Conservation (phyloP, 2,797 vertebrate species). For the Microchirus variegatus region DNA sequence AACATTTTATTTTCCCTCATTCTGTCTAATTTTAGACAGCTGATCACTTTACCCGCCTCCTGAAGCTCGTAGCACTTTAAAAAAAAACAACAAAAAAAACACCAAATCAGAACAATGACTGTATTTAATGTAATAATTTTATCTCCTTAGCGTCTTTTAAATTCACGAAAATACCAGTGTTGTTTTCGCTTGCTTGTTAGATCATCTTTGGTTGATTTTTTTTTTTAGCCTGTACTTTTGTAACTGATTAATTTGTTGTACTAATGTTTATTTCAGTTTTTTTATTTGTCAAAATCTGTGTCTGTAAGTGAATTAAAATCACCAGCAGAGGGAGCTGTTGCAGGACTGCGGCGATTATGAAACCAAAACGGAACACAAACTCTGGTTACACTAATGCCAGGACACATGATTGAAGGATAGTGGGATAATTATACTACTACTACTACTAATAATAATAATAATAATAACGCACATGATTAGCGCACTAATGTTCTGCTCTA, state of each 20-base stretch:
- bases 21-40: slow-evolving; percentile 57
- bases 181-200: slow-evolving; percentile 38
- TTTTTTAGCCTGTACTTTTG: slow-evolving; percentile 34
- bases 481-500: slow-evolving; percentile 43
- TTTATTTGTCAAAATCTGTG: slow-evolving; percentile 22
- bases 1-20: slow-evolving; percentile 29
- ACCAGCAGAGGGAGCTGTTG: slow-evolving; percentile 55
- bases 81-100: slow-evolving; percentile 48
- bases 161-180: slow-evolving; percentile 27
- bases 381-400: slow-evolving; percentile 39
- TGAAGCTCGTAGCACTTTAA: slow-evolving; percentile 72
- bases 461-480: slow-evolving; percentile 31
- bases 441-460: slow-evolving; percentile 18
- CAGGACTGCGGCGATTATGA: slow-evolving; percentile 19
- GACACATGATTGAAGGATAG: neutral
- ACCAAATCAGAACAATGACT: slow-evolving; percentile 67
- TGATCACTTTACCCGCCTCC: slow-evolving; percentile 63
- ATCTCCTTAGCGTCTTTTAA: slow-evolving; percentile 27
- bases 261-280: slow-evolving; percentile 11
- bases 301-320: slow-evolving; percentile 30
- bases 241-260: slow-evolving; percentile 10
- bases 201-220: slow-evolving; percentile 34
- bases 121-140: slow-evolving; percentile 62
- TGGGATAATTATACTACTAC: slow-evolving; percentile 7
- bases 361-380: slow-evolving; percentile 13